Percentiles rank a stretch among this genome's conserved stretches.
These are phyloP conservation scores for Leptinotarsa texana DNA, from an alignment of 1,140 invertebrate genomes.

Conservation along the genomic window DNA sequence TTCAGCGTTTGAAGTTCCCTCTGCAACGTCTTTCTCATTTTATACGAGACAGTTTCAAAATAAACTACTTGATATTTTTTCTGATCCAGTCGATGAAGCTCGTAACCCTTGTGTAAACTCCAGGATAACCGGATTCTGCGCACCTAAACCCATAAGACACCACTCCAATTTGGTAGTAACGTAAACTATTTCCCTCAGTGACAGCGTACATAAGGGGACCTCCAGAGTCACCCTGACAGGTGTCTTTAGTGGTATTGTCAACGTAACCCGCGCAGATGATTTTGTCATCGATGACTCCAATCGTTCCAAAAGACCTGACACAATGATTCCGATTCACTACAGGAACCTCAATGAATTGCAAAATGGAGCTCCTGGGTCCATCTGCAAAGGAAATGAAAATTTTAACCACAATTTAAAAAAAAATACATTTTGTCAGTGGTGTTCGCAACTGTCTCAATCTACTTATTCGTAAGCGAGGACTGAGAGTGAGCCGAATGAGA, in stretches of 20 bases:
- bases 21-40: too few species aligned
- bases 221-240: slow-evolving; percentile 85
- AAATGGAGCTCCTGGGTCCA: slow-evolving; percentile 64
- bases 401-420: too few species aligned
- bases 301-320: slow-evolving; percentile 61
- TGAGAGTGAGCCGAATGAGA: too few species aligned
- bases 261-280: slow-evolving; percentile 78
- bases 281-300: slow-evolving; percentile 64
- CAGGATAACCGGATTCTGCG: slow-evolving; percentile 72
- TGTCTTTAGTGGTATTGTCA: slow-evolving; percentile 72
- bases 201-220: slow-evolving; percentile 74
- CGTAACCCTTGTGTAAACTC: slow-evolving; percentile 78
- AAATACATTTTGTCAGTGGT: too few species aligned
- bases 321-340: slow-evolving; percentile 68
- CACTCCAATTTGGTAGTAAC: slow-evolving; percentile 66
- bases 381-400: slow-evolving; percentile 54
- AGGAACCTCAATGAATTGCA: slow-evolving; percentile 74
- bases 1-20: too few species aligned
- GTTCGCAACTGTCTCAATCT: too few species aligned
- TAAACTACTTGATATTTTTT: slow-evolving; percentile 46
- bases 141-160: slow-evolving; percentile 77
- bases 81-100: slow-evolving; percentile 67
- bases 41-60: neutral
- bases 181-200: slow-evolving; percentile 40
- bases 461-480: too few species aligned